These are phyloP conservation scores for Psittacus erithacus DNA, from an alignment of 2,113 vertebrate species.

Conservation along the genomic window DNA sequence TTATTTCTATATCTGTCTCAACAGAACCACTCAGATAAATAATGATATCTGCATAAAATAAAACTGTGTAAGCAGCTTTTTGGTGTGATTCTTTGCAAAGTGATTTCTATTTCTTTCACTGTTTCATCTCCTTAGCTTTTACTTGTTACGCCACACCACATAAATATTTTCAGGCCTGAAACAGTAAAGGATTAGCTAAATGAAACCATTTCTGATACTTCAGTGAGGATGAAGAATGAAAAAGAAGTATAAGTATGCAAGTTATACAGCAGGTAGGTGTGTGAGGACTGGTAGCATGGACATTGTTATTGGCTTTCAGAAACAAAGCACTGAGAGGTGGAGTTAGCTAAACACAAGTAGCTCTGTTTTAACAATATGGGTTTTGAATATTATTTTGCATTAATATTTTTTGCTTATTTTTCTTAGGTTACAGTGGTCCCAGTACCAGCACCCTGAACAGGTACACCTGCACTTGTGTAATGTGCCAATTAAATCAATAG, in stretches of 20 bases:
- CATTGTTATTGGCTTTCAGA: neutral
- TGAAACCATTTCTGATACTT: neutral
- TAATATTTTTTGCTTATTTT: neutral
- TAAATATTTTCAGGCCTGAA: neutral
- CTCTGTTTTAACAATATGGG: neutral
- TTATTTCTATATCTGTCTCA: neutral
- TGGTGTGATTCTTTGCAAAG: neutral
- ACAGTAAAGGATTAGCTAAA: neutral
- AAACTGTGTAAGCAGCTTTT: accelerated
- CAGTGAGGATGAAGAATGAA: neutral
- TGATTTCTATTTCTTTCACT: neutral
- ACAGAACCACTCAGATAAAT: neutral
- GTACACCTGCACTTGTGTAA: neutral
- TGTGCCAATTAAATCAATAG: neutral
- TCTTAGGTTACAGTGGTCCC: neutral
- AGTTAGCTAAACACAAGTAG: neutral
- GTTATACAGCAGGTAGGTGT: neutral
- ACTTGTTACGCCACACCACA: neutral
- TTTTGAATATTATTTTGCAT: neutral
- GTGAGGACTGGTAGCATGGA: neutral
- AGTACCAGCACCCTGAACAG: neutral
- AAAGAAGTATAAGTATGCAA: neutral
- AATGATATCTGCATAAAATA: neutral
- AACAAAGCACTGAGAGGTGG: neutral
- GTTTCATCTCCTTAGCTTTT: neutral